These are phyloP conservation scores for Acipenser transmontanus DNA, from an alignment of 2,797 vertebrate genomes.

Conservation along the genomic window DNA sequence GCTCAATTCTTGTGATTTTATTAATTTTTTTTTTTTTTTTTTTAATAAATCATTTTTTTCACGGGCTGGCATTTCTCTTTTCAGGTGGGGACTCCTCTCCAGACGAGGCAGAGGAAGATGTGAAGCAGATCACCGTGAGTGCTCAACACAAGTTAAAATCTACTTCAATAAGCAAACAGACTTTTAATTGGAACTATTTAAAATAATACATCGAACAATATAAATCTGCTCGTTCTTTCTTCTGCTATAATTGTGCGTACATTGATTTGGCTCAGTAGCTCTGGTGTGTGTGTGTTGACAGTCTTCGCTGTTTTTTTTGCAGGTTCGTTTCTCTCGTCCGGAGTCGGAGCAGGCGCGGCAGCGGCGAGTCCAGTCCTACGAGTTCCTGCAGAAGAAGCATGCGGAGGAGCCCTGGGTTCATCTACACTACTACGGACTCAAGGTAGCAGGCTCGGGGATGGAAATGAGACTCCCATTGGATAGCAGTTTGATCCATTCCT, in stretches of 20 bases:
- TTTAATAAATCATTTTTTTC: background rate
- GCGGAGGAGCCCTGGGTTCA: constrained; percentile 93
- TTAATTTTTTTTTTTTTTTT: background rate
- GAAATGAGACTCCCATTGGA: background rate
- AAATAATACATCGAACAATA: background rate
- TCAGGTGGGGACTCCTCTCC: constrained; percentile 96
- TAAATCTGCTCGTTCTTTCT: too few relatives aligned
- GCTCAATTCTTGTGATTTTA: background rate
- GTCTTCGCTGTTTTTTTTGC: background rate
- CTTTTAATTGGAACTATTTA: too few relatives aligned
- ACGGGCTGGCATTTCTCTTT: constrained; percentile 18
- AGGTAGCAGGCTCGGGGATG: constrained; percentile 48
- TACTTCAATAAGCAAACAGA: too few relatives aligned
- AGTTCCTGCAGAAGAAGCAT: constrained; percentile 95
- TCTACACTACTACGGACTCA: constrained; percentile 76
- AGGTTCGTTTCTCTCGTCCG: constrained; percentile 90
- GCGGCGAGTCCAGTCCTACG: constrained; percentile 88
- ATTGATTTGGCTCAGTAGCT: too few relatives aligned
- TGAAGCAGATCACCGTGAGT: constrained; percentile 90
- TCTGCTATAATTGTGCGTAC: too few relatives aligned
- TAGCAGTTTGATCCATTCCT: too few relatives aligned
- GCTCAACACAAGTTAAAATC: background rate
- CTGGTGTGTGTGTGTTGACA: background rate
- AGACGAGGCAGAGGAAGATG: constrained; percentile 91
- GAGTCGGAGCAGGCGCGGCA: constrained; percentile 92